phyloP scores from a whole-genome alignment of 1,140 invertebrate species.

The Heliconius eleuchia region DNA sequence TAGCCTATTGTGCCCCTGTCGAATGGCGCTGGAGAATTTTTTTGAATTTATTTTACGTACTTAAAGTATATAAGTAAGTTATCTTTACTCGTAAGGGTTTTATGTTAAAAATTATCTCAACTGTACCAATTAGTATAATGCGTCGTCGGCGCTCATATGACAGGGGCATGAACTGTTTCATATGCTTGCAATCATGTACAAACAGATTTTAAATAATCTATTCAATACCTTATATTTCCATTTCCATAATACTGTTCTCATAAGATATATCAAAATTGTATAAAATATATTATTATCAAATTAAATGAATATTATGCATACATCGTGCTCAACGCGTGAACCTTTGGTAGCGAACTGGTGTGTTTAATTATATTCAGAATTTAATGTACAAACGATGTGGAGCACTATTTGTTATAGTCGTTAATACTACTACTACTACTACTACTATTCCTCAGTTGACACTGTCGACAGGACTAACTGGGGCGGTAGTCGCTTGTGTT shows the following conservation, averaged over 20 bases:
- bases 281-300: conserved; percentile 30
- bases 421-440: conserved; percentile 1
- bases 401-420: conserved; percentile 27
- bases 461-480: not conserved
- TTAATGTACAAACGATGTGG: conserved; percentile 35
- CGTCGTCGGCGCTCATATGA: conserved; percentile 37
- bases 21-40: conserved; percentile 36
- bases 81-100: conserved; percentile 30
- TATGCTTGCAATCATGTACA: conserved; percentile 73
- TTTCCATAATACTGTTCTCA: conserved; percentile 34
- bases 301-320: conserved; percentile 24
- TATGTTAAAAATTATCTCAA: conserved; percentile 41
- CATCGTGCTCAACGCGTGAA: conserved; percentile 32
- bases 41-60: conserved; percentile 58
- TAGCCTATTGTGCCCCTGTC: conserved; percentile 45
- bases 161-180: conserved; percentile 41
- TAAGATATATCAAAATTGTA: conserved; percentile 35
- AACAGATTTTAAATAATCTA: conserved; percentile 43
- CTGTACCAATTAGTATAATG: conserved; percentile 47
- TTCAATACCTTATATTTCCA: conserved; percentile 29
- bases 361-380: conserved; percentile 15
- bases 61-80: conserved; percentile 51
- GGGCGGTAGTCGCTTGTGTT: conserved; percentile 47
- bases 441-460: conserved; percentile 1
- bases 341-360: conserved; percentile 30